Evolutionary conservation across 2,888 invertebrate species (phyloP), one percentile per base, ranked within the genome.

Genomic region (Amaurobius ferox): DNA sequence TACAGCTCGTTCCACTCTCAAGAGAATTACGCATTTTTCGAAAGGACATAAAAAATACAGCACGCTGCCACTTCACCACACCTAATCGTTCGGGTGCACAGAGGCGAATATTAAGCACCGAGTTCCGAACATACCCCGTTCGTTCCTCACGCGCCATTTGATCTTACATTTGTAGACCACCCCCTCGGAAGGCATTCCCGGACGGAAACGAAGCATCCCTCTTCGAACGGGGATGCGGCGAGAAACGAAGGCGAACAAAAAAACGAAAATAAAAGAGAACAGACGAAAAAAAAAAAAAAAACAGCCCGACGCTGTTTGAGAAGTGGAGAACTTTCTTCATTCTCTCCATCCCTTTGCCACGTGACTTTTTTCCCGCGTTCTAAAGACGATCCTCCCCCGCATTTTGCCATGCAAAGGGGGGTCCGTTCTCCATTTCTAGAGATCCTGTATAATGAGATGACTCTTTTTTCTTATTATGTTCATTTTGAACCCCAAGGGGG

Each of bases 391-490:
- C 26, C 23, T 19, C 16, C 68, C 28, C 28, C 48, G n/a, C n/a
- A 9, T 28, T 29, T 44, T 11, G 28, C 19, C 40, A 44, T 16
- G 6, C 13, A 44, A 16, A 5, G 44, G 44, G n/a, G 44, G 44
- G n/a, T 44, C 16, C 44, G 44, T 16, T 81, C 83, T 66, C 77
- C 76, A 77, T 83, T 83, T 81, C 77, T 66, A 19, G 71, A 77
- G 77, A 83, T 83, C 83, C 48, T 28, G 83, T 77, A 83, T 83
- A 83, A 83, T 83, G 83, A 83, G 83, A 71, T 71, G 76, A 40
- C 81, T 76, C 70, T 76, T 66, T 77, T 64, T 30, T 64, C 29
- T 44, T 44, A 16, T 7, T 44, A 44, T 26, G 39, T 39, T 68
- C 35, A 39, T 68, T 66, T 19, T 30, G 32, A 32, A 30, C 32